These are phyloP conservation scores for Tamandua tetradactyla DNA, from an alignment of 2,797 vertebrate genomes.

Conservation along the genomic window DNA sequence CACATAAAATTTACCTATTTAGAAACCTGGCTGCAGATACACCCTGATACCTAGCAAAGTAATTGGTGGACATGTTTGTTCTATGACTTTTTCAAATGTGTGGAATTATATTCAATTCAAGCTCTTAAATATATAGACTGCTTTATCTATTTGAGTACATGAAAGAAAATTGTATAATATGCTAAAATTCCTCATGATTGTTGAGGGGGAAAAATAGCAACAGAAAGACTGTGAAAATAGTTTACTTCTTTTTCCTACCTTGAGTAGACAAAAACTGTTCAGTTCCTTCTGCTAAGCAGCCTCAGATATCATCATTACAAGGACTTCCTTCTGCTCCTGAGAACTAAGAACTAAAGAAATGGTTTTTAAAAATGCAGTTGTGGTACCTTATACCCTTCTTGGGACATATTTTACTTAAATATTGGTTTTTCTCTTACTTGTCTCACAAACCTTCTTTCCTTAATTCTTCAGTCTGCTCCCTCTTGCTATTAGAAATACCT, in stretches of 20 bases:
- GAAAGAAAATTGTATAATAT: not conserved
- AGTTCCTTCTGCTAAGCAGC: not conserved
- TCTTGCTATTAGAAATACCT: not conserved
- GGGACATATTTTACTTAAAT: not conserved
- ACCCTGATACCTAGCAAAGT: not conserved
- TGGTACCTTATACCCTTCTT: not conserved
- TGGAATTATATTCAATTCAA: not conserved
- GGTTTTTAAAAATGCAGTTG: not conserved
- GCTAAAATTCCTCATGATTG: not conserved
- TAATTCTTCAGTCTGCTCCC: not conserved
- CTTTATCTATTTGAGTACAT: not conserved
- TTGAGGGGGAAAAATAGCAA: not conserved
- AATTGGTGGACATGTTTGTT: not conserved
- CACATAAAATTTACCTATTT: not conserved
- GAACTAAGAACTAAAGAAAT: not conserved
- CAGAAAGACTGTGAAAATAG: not conserved
- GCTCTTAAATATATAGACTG: not conserved
- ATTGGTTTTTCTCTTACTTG: not conserved
- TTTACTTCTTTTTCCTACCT: not conserved
- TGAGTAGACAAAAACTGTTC: not conserved
- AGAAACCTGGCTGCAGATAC: not conserved
- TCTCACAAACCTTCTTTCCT: not conserved
- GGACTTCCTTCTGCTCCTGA: not conserved
- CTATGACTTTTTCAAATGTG: not conserved
- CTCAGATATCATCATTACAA: not conserved